A percentile compares a stretch with the other conserved stretches of the same genome.
These are phyloP conservation scores for Dynastes hyllus DNA, from an alignment of 2,888 invertebrate genomes.

Conservation along the genomic window DNA sequence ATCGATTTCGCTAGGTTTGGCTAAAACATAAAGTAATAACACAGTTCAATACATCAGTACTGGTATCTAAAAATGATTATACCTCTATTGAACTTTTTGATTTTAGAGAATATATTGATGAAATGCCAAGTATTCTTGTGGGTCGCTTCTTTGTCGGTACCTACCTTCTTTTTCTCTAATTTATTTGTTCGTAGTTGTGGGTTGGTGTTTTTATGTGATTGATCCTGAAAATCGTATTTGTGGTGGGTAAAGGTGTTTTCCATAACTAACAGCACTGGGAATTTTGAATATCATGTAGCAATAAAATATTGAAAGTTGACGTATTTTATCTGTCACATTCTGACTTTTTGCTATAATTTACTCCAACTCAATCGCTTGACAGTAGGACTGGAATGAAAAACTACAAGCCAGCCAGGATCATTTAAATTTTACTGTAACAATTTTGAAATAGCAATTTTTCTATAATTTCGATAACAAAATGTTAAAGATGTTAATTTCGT, in stretches of 20 bases:
- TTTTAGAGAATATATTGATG: constrained; percentile 31
- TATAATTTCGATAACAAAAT: too few species aligned
- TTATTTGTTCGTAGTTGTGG: not conserved
- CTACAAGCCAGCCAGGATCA: too few species aligned
- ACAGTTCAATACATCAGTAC: not conserved
- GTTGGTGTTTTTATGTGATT: not conserved
- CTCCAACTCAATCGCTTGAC: too few species aligned
- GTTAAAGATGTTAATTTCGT: too few species aligned
- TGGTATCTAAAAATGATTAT: not conserved
- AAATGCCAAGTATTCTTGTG: constrained; percentile 26
- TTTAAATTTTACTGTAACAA: too few species aligned
- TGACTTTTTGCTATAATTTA: not conserved
- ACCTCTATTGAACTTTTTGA: constrained; percentile 18
- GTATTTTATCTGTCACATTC: constrained; percentile 8
- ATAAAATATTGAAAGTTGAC: constrained; percentile 28
- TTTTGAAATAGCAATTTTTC: too few species aligned
- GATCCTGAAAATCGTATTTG: constrained; percentile 8
- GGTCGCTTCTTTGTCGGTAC: not conserved
- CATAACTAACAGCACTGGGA: constrained; percentile 37
- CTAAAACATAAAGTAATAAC: not conserved
- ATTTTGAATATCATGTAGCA: constrained; percentile 25
- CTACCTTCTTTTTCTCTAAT: not conserved
- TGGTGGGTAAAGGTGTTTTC: constrained; percentile 29
- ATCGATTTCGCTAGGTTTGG: constrained; percentile 3
- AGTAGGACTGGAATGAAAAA: too few species aligned